Percentiles rank a stretch among this genome's conserved stretches.
Conservation (phyloP, 2,113 vertebrate genomes). For the Thamnaconus septentrionalis region DNA sequence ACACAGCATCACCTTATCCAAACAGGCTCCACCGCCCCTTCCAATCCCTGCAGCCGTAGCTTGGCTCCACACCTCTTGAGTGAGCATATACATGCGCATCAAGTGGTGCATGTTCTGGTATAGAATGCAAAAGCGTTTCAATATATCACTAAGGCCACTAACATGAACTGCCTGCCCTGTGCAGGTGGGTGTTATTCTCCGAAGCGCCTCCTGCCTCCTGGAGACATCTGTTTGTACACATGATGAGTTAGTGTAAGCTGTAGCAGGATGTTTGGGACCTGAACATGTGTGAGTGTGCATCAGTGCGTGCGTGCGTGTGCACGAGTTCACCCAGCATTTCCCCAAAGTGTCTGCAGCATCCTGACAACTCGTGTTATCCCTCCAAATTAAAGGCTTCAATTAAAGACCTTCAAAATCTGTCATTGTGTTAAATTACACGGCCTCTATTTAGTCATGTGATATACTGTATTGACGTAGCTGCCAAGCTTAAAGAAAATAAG, state of each 20-base stretch:
- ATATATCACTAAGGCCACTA: constrained; percentile 23
- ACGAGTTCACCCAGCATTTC: constrained; percentile 43
- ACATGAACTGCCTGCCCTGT: constrained; percentile 54
- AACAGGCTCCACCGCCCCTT: too few species aligned
- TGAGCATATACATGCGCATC: too few species aligned
- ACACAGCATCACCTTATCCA: too few species aligned
- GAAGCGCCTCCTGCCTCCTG: constrained; percentile 40
- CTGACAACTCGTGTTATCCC: constrained; percentile 45
- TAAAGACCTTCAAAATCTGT: constrained; percentile 32
- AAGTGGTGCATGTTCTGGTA: too few species aligned
- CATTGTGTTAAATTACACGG: constrained; percentile 41
- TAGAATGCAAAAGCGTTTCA: constrained; percentile 8
- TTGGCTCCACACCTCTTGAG: too few species aligned
- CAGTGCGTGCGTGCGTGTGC: constrained; percentile 34
- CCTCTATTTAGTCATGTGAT: constrained; percentile 13
- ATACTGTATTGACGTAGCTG: constrained; percentile 14
- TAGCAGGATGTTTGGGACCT: constrained; percentile 74
- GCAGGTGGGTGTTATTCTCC: constrained; percentile 70
- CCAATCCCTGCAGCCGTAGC: too few species aligned
- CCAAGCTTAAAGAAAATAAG: constrained; percentile 29
- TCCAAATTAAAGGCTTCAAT: constrained; percentile 43
- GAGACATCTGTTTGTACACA: constrained; percentile 75
- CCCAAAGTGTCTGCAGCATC: constrained; percentile 25
- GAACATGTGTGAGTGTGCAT: constrained; percentile 49
- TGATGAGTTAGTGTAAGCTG: constrained; percentile 68